A percentile compares a stretch with the other conserved stretches of the same genome.
phyloP scores from a whole-genome alignment of 2,888 invertebrate genomes.

The Tribolium freemani region DNA sequence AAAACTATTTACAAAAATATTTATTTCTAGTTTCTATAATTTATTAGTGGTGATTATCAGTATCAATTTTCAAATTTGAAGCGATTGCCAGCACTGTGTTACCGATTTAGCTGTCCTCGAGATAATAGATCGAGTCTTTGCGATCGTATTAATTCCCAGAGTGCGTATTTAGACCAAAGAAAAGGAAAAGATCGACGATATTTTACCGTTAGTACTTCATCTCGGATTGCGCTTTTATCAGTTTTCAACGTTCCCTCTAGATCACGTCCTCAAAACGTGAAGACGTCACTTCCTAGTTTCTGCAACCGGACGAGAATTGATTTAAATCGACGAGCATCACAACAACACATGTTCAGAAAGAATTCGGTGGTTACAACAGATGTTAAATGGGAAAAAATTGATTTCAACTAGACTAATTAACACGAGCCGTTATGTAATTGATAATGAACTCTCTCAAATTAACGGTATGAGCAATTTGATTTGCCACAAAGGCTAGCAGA shows the following conservation, averaged over 20 bases:
- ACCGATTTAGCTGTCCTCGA: no score
- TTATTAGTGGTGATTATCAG: no score
- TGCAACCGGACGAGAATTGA: neutral
- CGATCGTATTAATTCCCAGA: neutral
- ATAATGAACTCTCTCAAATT: constrained; percentile 24
- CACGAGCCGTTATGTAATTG: neutral
- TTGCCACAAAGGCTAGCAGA: neutral
- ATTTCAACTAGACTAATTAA: constrained; percentile 3
- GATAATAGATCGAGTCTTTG: neutral
- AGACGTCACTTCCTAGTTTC: neutral
- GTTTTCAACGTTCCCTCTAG: neutral
- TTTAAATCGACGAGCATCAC: neutral
- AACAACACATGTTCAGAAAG: neutral
- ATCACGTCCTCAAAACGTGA: neutral
- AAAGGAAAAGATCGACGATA: neutral
- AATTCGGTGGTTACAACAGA: neutral
- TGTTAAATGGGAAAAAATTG: neutral
- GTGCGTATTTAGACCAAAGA: neutral
- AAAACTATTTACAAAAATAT: no score
- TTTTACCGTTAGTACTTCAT: neutral
- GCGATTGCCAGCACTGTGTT: no score
- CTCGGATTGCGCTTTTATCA: neutral
- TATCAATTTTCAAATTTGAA: no score
- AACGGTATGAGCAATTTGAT: constrained; percentile 19
- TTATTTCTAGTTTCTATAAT: no score